Base-by-base conservation (phyloP, 2,888 invertebrate genomes). In the Palloptera scutellata region DNA sequence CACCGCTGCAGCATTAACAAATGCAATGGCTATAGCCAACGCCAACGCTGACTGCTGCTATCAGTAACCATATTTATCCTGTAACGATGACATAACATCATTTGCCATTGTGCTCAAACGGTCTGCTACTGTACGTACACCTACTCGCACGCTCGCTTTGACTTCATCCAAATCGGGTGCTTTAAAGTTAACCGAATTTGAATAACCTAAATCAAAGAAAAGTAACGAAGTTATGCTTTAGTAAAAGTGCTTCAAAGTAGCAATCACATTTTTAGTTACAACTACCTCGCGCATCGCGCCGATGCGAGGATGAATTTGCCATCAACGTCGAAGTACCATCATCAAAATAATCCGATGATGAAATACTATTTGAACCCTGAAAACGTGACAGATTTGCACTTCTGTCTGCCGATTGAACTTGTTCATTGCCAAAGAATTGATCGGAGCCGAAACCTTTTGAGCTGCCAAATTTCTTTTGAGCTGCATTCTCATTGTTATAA, bases 371-470 rank as follows among this genome's bases (percentile, higher is more conserved):
- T 76, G 95, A 95, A 69, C 98, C 98, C 86, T 97, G 95, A 87
- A 98, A 98, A 73, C 96, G 88, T 59, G 83, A 80, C 15, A 91
- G 84, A 84, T 88, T 89, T 59, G 88, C 86, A 76, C 88, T 88
- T 76, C 88, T 88, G 81, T 88, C 89, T 20, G 69, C 70, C 1
- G 64, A 54, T 42, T 69, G 61, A 1, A 64, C 57, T 62, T 72
- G 61, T 69, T 88, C 88, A 77, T 92, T 93, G 9, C 93, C 93
- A 84, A 98, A 98, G 87, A 91, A 98, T 87, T 97, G 97, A 81
- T 97, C 96, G 0, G 98, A 98, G 68, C 98, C 98, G 80, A 99
- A 99, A 13, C 97, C 94, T 86, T 99, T 99, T 3, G 98, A 97
- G 77, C 92, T 91, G 61, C 96, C 98, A 84, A 98, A 99, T 87